Percentiles rank a stretch among this genome's conserved stretches.
These are phyloP conservation scores for Actinemys pallida DNA, from an alignment of 2,113 vertebrate genomes.

Conservation along the genomic window DNA sequence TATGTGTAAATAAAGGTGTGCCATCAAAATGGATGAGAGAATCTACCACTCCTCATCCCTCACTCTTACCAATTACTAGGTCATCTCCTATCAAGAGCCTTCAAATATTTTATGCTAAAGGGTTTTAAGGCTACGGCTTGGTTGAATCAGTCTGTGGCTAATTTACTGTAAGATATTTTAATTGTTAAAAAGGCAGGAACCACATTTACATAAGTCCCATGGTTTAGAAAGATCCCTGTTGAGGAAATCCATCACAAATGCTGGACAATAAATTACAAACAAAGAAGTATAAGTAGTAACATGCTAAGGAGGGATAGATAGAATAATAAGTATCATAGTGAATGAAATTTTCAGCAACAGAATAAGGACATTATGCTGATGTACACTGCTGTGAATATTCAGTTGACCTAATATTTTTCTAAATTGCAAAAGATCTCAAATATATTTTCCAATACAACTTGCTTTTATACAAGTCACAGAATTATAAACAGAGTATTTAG, in stretches of 20 bases:
- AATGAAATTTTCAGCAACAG: not conserved
- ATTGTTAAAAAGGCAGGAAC: slow-evolving; percentile 8
- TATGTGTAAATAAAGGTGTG: slow-evolving; percentile 81
- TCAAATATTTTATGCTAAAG: not conserved
- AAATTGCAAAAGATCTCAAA: slow-evolving; percentile 9
- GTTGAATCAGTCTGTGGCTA: slow-evolving; percentile 16
- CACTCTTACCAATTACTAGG: not conserved
- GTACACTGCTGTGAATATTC: not conserved
- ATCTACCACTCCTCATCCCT: slow-evolving; percentile 39
- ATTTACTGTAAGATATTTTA: slow-evolving; percentile 39
- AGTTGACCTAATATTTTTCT: not conserved
- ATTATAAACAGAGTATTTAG: not conserved
- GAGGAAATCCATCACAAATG: slow-evolving; percentile 32
- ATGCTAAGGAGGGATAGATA: slow-evolving; percentile 42
- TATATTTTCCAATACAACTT: not conserved
- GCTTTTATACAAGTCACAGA: not conserved
- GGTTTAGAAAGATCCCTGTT: slow-evolving; percentile 34
- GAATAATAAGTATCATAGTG: slow-evolving; percentile 32
- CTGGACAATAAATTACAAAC: slow-evolving; percentile 68
- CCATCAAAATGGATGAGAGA: slow-evolving; percentile 42
- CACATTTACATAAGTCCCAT: slow-evolving; percentile 22
- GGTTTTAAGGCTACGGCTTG: not conserved
- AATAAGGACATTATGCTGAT: slow-evolving; percentile 1
- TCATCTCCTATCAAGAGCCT: not conserved
- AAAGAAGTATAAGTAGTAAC: slow-evolving; percentile 25